Base-by-base conservation (phyloP, 1,140 invertebrate species). In the Rhynchophorus ferrugineus region DNA sequence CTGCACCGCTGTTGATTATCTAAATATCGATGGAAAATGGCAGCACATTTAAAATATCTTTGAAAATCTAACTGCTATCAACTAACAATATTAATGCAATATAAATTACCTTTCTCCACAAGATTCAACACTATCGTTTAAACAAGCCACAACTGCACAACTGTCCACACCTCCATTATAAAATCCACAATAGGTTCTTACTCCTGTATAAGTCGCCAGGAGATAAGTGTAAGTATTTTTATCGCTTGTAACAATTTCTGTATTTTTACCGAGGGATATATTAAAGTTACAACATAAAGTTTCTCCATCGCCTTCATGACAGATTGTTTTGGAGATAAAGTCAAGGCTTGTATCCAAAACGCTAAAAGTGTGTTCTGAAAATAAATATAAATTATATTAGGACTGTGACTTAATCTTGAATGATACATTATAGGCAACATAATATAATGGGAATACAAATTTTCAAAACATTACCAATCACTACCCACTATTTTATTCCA, bases 71-170 rank as follows among this genome's bases (percentile, higher is more conserved):
- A n/a, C n/a, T n/a, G n/a, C n/a, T n/a, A n/a, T n/a, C n/a, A n/a
- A n/a, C n/a, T n/a, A n/a, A n/a, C n/a, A n/a, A n/a, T n/a, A n/a
- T n/a, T n/a, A n/a, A n/a, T n/a, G n/a, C n/a, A n/a, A n/a, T n/a
- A n/a, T n/a, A n/a, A n/a, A n/a, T n/a, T 58, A 73, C 69, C 63
- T 68, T 24, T 64, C 33, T 18, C 63, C 68, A 62, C 74, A 78
- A 19, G 66, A 67, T 1, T 60, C 53, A 16, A 73, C 59, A 37
- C 67, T 68, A 8, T 69, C 52, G 16, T 73, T 69, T 2, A 58
- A 59, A 54, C 77, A 78, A 3, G 72, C 69, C 13, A 78, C 64
- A 0, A 79, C 35, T 2, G 68, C 68, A 45, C 78, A 80, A 19
- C 67, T 61, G 57, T 78, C 73, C 0, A 73, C 49, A 0, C 73